Evolutionary conservation across 2,888 invertebrate species (phyloP).

Genomic region (Pseudeuparius sepicola): DNA sequence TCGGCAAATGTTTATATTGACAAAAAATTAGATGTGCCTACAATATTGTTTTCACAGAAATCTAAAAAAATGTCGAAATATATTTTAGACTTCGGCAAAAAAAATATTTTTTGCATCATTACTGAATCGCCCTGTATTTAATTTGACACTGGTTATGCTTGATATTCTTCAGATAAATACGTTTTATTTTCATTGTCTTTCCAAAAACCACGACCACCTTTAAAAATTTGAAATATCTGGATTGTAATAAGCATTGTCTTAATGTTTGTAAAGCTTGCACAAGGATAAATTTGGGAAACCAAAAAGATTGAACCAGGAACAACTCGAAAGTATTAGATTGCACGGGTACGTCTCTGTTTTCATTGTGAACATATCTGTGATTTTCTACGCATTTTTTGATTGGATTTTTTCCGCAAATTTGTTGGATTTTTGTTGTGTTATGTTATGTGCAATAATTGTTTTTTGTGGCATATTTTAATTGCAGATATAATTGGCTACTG

Average conservation of each 20-base stretch:
- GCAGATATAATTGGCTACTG: background rate
- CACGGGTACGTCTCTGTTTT: constrained; percentile 56
- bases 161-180: too few species aligned
- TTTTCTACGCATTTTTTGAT: constrained; percentile 21
- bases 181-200: too few species aligned
- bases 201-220: too few species aligned
- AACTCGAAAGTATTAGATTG: constrained; percentile 66
- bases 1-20: too few species aligned
- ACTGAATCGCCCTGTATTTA: too few species aligned
- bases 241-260: constrained; percentile 20
- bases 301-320: constrained; percentile 67
- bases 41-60: too few species aligned
- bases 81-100: too few species aligned
- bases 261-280: constrained; percentile 67
- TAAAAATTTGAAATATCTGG: too few species aligned
- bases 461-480: constrained; percentile 8
- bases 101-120: too few species aligned
- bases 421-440: constrained; percentile 15
- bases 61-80: too few species aligned
- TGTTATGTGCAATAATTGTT: constrained; percentile 3
- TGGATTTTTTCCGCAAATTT: constrained; percentile 14
- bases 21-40: too few species aligned
- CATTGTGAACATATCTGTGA: constrained; percentile 22
- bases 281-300: constrained; percentile 79
- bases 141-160: too few species aligned